Conservation (phyloP, 2,113 vertebrate species). For the Nycticorax nycticorax region DNA sequence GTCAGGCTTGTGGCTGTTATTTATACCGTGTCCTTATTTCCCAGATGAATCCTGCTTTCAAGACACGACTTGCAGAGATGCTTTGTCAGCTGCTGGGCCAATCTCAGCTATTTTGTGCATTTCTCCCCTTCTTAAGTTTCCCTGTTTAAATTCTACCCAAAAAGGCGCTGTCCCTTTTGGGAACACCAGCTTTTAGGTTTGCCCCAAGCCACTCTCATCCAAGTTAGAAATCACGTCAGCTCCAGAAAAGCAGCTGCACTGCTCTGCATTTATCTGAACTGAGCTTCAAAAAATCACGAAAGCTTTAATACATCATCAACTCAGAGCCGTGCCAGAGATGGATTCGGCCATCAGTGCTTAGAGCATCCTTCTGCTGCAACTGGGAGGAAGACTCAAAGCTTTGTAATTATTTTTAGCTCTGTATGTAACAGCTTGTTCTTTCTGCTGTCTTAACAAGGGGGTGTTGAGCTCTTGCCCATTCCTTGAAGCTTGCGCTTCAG, state of each 20-base stretch:
- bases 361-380: not conserved
- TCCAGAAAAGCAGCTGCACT: not conserved
- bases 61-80: not conserved
- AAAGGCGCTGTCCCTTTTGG: not conserved
- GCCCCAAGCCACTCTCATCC: not conserved
- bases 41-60: not conserved
- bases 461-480: not conserved
- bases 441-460: not conserved
- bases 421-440: constrained; percentile 2
- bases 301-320: not conserved
- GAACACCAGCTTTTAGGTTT: not conserved
- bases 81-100: not conserved
- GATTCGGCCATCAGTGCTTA: not conserved
- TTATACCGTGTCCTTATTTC: not conserved
- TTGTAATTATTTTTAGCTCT: constrained; percentile 40
- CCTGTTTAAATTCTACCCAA: not conserved
- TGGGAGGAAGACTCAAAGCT: not conserved
- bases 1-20: not conserved
- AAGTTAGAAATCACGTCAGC: not conserved
- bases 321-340: not conserved
- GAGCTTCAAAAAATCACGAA: constrained; percentile 17
- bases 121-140: not conserved
- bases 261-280: not conserved
- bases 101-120: not conserved
- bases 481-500: not conserved